Percentiles rank a stretch among this genome's conserved stretches.
phyloP scores from a whole-genome alignment of 2,113 vertebrate species.

The Mustelus asterias region DNA sequence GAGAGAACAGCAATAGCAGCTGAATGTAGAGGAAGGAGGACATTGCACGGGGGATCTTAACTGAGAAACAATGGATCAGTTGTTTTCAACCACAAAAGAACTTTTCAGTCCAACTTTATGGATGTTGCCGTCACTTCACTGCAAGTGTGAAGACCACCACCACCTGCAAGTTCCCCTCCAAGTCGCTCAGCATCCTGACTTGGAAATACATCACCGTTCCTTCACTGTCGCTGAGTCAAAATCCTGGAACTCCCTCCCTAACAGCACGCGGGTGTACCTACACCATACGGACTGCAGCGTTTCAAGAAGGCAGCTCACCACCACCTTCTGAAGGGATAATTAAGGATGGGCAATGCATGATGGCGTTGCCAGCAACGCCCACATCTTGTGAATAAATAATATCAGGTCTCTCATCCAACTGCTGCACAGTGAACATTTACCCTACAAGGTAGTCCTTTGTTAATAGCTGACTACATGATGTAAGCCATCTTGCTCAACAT shows the following conservation, averaged over 20 bases:
- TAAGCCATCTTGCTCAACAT: background rate
- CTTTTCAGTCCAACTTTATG: no score
- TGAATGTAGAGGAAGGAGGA: no score
- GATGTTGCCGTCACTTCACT: no score
- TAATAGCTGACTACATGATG: background rate
- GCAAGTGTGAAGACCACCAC: no score
- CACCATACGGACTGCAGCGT: background rate
- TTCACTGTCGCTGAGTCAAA: background rate
- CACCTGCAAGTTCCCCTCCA: background rate
- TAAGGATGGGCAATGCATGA: background rate
- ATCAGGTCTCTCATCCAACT: background rate
- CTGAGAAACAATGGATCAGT: no score
- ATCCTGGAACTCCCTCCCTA: background rate
- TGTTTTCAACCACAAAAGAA: no score
- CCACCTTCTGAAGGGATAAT: background rate
- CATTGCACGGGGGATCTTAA: no score
- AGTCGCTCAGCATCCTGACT: background rate
- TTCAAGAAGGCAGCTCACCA: background rate
- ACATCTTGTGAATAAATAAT: background rate
- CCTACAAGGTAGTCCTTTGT: constrained; percentile 11
- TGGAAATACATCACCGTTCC: background rate
- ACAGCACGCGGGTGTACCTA: background rate
- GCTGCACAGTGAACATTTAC: background rate
- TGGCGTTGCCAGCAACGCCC: background rate
- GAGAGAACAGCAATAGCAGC: no score